Evolutionary conservation across 2,888 invertebrate genomes (phyloP).

Genomic region (Nomada fucata): DNA sequence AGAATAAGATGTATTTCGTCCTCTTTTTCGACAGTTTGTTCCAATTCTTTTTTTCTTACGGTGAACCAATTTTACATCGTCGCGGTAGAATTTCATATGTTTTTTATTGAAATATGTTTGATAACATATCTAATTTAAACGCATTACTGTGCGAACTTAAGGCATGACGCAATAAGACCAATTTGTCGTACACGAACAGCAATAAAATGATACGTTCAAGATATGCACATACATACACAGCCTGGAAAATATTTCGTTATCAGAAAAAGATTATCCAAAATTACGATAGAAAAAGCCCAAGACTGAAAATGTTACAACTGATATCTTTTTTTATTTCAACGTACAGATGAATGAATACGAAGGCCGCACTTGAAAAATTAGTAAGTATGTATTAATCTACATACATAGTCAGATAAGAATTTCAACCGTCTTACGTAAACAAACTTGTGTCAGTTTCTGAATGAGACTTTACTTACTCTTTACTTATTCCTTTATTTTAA

Average conservation of each 20-base stretch:
- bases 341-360: neutral
- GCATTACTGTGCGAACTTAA: no score
- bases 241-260: neutral
- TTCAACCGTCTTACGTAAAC: neutral
- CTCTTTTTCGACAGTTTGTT: no score
- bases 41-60: no score
- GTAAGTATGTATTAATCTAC: neutral
- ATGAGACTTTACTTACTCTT: no score
- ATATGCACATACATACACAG: neutral
- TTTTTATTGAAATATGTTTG: no score
- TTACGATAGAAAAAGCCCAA: neutral
- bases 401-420: neutral
- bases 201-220: neutral
- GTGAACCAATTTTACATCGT: no score
- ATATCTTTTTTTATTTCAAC: neutral
- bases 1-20: no score
- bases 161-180: no score
- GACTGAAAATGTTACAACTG: neutral
- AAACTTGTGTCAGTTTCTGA: neutral
- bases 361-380: neutral
- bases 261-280: neutral
- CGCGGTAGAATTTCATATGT: no score
- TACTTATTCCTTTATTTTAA: no score
- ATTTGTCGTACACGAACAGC: no score
- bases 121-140: no score